Evolutionary conservation across 2,113 vertebrate species (phyloP).

Genomic region (Chaetodon auriga): DNA sequence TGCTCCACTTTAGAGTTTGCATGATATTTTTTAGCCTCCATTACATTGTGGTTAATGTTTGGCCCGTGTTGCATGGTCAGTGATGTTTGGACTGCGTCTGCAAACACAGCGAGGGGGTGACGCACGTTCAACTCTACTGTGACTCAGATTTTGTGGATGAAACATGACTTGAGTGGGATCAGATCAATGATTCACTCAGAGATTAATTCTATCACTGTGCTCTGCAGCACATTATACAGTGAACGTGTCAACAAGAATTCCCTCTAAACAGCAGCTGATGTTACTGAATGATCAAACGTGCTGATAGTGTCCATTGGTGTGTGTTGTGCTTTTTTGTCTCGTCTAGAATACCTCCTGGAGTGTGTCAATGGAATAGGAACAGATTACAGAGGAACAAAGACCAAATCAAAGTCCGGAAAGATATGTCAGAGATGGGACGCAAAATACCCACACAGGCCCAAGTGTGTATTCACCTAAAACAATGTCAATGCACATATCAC

Average conservation of each 20-base stretch:
- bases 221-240: background rate
- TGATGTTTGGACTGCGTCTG: slow-evolving; percentile 49
- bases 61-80: background rate
- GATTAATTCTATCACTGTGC: background rate
- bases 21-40: background rate
- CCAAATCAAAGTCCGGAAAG: slow-evolving; percentile 77
- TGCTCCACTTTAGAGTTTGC: background rate
- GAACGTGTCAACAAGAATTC: background rate
- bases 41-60: slow-evolving; percentile 37
- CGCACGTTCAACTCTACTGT: slow-evolving; percentile 18
- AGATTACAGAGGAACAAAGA: slow-evolving; percentile 83
- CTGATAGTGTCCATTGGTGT: background rate
- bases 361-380: slow-evolving; percentile 80
- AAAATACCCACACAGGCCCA: slow-evolving; percentile 78
- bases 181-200: background rate
- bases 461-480: slow-evolving; percentile 59
- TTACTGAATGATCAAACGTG: background rate
- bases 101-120: slow-evolving; percentile 47
- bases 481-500: background rate
- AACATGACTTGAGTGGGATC: background rate
- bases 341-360: slow-evolving; percentile 81
- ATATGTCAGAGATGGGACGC: slow-evolving; percentile 79
- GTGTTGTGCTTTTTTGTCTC: slow-evolving; percentile 7
- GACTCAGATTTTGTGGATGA: background rate
- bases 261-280: background rate